These are phyloP conservation scores for Neotoma lepida DNA, from an alignment of 2,113 vertebrate species.

Conservation along the genomic window DNA sequence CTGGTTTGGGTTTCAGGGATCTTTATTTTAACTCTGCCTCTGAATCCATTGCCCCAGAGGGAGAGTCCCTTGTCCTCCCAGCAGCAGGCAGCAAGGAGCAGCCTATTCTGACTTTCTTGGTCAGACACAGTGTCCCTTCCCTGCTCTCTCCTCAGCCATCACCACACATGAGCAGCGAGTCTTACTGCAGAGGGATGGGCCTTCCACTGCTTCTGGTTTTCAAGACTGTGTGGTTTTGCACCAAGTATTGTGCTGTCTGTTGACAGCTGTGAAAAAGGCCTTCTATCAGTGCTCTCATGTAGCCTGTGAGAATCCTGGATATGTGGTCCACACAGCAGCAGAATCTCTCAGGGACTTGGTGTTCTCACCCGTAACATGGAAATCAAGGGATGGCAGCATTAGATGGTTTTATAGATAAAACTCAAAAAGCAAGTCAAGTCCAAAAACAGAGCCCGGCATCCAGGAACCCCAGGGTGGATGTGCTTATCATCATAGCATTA, in stretches of 20 bases:
- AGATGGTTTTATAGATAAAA: not conserved
- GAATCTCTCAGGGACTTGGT: not conserved
- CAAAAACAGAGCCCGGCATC: not conserved
- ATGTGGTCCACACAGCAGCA: not conserved
- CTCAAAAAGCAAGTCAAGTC: not conserved
- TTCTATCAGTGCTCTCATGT: fast-evolving
- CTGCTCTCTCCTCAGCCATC: not conserved
- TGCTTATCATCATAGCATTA: not conserved
- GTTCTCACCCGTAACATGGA: not conserved
- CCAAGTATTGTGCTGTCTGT: not conserved
- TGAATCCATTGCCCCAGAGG: not conserved
- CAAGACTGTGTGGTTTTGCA: not conserved
- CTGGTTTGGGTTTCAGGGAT: not conserved
- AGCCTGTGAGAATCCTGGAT: not conserved
- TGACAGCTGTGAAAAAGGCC: fast-evolving
- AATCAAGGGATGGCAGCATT: fast-evolving
- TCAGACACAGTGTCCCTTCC: not conserved
- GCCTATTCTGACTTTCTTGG: no score
- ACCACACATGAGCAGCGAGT: no score
- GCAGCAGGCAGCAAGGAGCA: not conserved
- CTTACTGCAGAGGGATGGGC: not conserved
- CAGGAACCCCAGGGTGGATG: not conserved
- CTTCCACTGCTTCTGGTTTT: fast-evolving
- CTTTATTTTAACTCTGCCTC: not conserved
- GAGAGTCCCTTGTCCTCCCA: no score